Conservation (phyloP, 2,113 vertebrate genomes). For the Gadus chalcogrammus region DNA sequence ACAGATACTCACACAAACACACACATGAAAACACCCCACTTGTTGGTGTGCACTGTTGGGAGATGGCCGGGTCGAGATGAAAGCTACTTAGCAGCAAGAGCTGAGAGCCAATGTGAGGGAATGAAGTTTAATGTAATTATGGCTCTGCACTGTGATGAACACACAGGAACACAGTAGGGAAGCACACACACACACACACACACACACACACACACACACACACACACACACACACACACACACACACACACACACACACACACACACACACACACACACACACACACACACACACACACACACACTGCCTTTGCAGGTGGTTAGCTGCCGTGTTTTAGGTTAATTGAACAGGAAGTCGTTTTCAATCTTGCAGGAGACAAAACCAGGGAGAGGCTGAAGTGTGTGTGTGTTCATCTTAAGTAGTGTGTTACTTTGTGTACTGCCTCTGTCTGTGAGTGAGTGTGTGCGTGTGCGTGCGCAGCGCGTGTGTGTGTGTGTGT, state of each 20-base stretch:
- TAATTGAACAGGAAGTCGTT: too few relatives aligned
- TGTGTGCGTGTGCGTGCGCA: too few relatives aligned
- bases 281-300: too few relatives aligned
- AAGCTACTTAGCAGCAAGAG: slow-evolving; percentile 29
- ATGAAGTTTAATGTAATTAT: slow-evolving; percentile 35
- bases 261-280: too few relatives aligned
- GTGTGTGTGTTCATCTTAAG: neutral
- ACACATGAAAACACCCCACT: neutral
- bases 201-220: neutral
- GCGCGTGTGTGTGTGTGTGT: neutral
- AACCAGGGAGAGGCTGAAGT: neutral
- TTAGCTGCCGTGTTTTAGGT: too few relatives aligned
- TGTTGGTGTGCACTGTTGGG: slow-evolving; percentile 39
- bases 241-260: too few relatives aligned
- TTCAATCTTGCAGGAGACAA: too few relatives aligned
- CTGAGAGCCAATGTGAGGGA: slow-evolving; percentile 6
- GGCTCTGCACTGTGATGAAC: slow-evolving; percentile 41
- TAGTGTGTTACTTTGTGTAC: too few relatives aligned
- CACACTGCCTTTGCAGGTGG: too few relatives aligned
- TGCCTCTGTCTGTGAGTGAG: too few relatives aligned
- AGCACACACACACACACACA: slow-evolving; percentile 9
- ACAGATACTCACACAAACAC: neutral
- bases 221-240: too few relatives aligned
- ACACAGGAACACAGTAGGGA: slow-evolving; percentile 5
- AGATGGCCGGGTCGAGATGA: slow-evolving; percentile 21